Conservation (phyloP, 2,797 vertebrate genomes). For the Eupleurogrammus muticus region DNA sequence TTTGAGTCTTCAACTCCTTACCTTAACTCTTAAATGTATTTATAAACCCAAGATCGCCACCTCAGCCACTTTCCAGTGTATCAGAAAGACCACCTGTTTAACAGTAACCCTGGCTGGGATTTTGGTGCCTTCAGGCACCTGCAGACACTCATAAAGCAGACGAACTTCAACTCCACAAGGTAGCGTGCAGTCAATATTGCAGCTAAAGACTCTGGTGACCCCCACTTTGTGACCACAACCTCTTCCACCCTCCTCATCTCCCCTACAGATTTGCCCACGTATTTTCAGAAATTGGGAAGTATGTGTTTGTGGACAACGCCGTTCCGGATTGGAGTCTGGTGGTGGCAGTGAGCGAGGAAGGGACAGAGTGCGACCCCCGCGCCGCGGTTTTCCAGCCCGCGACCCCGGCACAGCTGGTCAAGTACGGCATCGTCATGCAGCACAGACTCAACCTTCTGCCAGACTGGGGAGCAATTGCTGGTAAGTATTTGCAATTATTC, state of each 20-base stretch:
- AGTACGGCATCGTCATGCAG: constrained; percentile 83
- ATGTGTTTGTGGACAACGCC: constrained; percentile 88
- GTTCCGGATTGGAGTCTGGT: constrained; percentile 84
- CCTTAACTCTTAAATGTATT: not conserved
- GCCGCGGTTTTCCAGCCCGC: constrained; percentile 87
- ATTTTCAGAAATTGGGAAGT: constrained; percentile 90
- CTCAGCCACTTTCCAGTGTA: constrained; percentile 94
- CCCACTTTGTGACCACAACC: not conserved
- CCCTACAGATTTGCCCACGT: constrained; percentile 91
- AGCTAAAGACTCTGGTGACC: not conserved
- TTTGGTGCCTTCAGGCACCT: constrained; percentile 91
- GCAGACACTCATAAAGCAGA: constrained; percentile 87
- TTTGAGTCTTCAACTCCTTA: not conserved
- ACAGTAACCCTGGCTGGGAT: constrained; percentile 93
- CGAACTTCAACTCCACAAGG: constrained; percentile 89
- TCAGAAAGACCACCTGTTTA: constrained; percentile 93
- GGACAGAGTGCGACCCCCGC: constrained; percentile 80
- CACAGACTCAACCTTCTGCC: constrained; percentile 86
- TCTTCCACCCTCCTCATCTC: not conserved
- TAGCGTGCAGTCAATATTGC: constrained; percentile 42
- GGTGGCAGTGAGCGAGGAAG: constrained; percentile 87
- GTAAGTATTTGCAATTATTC: constrained; percentile 66
- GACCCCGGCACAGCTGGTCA: constrained; percentile 88
- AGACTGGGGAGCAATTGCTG: constrained; percentile 89
- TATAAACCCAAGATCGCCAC: constrained; percentile 79